Evolutionary conservation across 2,888 invertebrate genomes (phyloP).

Genomic region (Zaprionus bogoriensis): DNA sequence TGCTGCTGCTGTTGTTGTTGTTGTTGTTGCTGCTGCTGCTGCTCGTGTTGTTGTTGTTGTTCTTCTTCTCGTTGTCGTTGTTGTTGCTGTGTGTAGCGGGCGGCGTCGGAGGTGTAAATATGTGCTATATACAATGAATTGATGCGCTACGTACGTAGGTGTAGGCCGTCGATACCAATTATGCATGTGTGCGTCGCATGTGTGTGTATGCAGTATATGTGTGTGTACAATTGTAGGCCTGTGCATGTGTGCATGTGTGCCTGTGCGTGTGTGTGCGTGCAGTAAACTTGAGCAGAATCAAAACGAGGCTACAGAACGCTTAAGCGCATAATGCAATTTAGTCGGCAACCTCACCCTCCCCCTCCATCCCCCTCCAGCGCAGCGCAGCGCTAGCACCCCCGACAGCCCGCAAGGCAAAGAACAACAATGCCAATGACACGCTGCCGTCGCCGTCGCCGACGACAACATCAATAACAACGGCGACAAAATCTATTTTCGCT

Average conservation of each 20-base stretch:
- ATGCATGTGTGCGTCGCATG: constrained; percentile 30
- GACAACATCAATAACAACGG: constrained; percentile 10
- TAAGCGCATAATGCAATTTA: constrained; percentile 76
- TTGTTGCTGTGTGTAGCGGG: constrained; percentile 51
- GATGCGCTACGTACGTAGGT: constrained; percentile 24
- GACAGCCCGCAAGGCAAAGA: too few species aligned
- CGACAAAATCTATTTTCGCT: constrained; percentile 30
- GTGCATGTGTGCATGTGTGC: constrained; percentile 21
- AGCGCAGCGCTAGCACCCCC: neutral
- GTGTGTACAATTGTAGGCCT: constrained; percentile 29
- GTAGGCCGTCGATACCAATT: constrained; percentile 33
- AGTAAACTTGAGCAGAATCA: constrained; percentile 69
- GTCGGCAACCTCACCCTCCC: constrained; percentile 37
- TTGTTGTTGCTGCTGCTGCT: constrained; percentile 14
- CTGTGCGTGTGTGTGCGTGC: constrained; percentile 36
- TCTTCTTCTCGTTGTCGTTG: too few species aligned
- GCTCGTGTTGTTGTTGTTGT: constrained; percentile 29
- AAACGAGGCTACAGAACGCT: constrained; percentile 66
- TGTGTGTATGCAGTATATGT: constrained; percentile 7
- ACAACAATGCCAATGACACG: constrained; percentile 56
- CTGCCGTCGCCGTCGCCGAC: constrained; percentile 40
- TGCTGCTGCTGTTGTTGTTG: constrained; percentile 15
- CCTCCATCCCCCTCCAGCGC: neutral
- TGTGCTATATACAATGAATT: constrained; percentile 52
- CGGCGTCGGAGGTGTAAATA: constrained; percentile 54